These are phyloP conservation scores for Dallia pectoralis DNA, from an alignment of 2,797 vertebrate genomes.

Conservation along the genomic window DNA sequence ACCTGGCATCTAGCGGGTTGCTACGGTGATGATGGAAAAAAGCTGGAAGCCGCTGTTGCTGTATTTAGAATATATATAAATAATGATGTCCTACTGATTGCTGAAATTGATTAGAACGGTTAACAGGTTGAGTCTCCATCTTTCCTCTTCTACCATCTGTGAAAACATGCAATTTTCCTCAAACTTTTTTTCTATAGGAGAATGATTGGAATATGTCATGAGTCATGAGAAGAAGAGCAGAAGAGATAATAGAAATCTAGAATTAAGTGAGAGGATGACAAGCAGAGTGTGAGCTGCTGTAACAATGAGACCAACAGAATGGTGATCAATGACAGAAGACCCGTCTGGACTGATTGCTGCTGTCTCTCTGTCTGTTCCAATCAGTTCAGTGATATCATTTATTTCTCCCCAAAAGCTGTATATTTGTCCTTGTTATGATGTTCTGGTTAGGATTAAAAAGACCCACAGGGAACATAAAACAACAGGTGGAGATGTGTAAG, in stretches of 20 bases:
- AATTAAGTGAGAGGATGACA: conserved; percentile 12
- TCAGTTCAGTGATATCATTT: conserved; percentile 40
- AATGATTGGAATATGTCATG: conserved; percentile 57
- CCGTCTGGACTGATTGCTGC: conserved; percentile 58
- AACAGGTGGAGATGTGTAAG: too few species aligned
- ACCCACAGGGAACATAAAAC: too few species aligned
- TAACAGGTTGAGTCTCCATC: conserved; percentile 48
- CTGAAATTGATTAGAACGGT: conserved; percentile 60
- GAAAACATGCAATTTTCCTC: conserved; percentile 49
- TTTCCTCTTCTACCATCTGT: conserved; percentile 49
- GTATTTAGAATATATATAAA: conserved; percentile 57
- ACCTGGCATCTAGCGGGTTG: conserved; percentile 61
- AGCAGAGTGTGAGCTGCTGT: neutral
- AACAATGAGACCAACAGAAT: neutral
- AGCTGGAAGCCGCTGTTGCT: conserved; percentile 48
- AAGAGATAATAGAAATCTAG: conserved; percentile 14
- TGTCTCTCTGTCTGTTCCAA: conserved; percentile 38
- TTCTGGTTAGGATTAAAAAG: too few species aligned
- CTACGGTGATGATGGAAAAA: conserved; percentile 42
- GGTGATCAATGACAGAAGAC: neutral
- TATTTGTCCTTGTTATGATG: neutral
- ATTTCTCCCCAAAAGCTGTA: conserved; percentile 55
- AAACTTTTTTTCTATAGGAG: conserved; percentile 37
- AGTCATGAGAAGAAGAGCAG: conserved; percentile 38
- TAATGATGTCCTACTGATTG: conserved; percentile 58